Evolutionary conservation across 2,888 invertebrate genomes (phyloP).

Genomic region (Dasypolia templi): DNA sequence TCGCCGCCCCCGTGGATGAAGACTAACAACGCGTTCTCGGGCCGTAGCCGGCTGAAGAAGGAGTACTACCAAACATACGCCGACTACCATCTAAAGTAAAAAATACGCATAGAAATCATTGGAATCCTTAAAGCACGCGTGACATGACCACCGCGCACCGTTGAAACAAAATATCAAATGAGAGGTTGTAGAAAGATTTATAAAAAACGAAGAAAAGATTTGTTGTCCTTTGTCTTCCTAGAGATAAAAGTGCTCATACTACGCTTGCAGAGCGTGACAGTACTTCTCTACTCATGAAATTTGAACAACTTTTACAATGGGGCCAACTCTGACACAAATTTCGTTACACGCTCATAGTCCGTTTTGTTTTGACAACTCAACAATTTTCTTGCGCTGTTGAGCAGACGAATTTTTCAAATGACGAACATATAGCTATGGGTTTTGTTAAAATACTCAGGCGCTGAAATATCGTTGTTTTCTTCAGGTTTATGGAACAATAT

Average conservation of each 20-base stretch:
- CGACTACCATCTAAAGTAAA: slow-evolving; percentile 93
- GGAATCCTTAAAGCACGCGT: neutral
- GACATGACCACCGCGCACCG: neutral
- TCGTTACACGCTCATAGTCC: neutral
- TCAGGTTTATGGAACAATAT: slow-evolving; percentile 94
- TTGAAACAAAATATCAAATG: neutral
- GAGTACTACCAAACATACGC: slow-evolving; percentile 94
- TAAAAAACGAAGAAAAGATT: neutral
- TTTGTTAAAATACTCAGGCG: no score
- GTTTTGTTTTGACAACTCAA: neutral
- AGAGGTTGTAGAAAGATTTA: neutral
- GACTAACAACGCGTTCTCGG: slow-evolving; percentile 86
- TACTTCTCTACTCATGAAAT: neutral
- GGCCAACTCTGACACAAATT: neutral
- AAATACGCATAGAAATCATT: neutral
- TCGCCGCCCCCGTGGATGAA: slow-evolving; percentile 93
- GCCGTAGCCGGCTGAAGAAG: slow-evolving; percentile 84
- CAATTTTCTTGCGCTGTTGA: neutral
- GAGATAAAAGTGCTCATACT: neutral
- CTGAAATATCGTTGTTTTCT: slow-evolving; percentile 4
- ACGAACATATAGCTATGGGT: neutral
- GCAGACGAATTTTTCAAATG: neutral
- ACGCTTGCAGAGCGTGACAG: neutral
- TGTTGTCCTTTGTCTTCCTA: neutral
- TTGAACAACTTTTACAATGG: neutral